A percentile compares a stretch with the other conserved stretches of the same genome.
phyloP scores from a whole-genome alignment of 1,140 invertebrate species.

The Drosophila kurseongensis region DNA sequence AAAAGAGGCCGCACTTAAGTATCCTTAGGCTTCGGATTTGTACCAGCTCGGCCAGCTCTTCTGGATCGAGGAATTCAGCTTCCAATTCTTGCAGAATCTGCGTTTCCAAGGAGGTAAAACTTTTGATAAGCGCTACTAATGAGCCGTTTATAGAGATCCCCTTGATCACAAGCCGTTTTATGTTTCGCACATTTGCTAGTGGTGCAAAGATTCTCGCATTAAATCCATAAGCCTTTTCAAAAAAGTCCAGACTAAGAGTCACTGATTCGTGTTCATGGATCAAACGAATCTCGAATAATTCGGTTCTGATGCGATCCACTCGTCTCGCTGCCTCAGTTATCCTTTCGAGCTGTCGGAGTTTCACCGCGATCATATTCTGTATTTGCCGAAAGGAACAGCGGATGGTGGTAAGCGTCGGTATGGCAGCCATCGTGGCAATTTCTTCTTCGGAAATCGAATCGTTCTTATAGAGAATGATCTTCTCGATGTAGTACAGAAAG shows the following conservation, averaged over 20 bases:
- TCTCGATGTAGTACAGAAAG: background rate
- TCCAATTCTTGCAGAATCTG: slow-evolving; percentile 1
- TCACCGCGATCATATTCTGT: slow-evolving; percentile 9
- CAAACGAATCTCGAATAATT: slow-evolving; percentile 5
- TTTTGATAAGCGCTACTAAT: background rate
- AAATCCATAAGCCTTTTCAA: background rate
- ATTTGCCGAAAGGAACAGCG: slow-evolving; percentile 8
- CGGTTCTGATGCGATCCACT: slow-evolving; percentile 11
- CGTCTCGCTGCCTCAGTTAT: background rate
- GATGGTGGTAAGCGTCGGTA: slow-evolving; percentile 3
- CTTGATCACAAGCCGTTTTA: background rate
- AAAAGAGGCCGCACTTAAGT: slow-evolving; percentile 7
- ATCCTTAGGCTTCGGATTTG: slow-evolving; percentile 5
- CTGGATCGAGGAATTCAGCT: slow-evolving; percentile 1
- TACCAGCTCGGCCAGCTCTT: slow-evolving; percentile 3
- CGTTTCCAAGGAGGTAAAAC: background rate
- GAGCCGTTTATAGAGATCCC: background rate
- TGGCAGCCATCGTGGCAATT: background rate
- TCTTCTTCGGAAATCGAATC: background rate
- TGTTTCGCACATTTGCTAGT: slow-evolving; percentile 2
- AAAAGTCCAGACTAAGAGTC: background rate
- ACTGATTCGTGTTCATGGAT: background rate
- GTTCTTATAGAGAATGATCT: background rate
- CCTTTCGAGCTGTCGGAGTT: background rate
- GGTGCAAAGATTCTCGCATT: slow-evolving; percentile 3